Evolutionary conservation across 37 sponge, comb jelly and placozoan species (phyloP).

Genomic region (Mnemiopsis leidyi): DNA sequence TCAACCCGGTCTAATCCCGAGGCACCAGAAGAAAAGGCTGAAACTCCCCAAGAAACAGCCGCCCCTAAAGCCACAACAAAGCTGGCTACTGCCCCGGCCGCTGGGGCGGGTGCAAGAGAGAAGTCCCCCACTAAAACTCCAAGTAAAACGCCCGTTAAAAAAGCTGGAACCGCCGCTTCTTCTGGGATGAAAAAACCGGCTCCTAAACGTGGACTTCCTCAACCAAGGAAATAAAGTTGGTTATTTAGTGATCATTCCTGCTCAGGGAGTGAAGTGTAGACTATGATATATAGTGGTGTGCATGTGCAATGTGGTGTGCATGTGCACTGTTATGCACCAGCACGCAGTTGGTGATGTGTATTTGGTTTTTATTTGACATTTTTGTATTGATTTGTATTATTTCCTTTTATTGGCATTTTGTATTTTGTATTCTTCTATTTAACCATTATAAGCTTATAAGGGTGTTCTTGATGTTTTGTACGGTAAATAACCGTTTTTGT

Average conservation of each 20-base stretch:
- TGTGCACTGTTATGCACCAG: too few relatives aligned
- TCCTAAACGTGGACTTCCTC: neutral
- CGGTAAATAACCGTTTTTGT: neutral
- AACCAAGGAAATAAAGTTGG: neutral
- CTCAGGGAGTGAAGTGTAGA: too few relatives aligned
- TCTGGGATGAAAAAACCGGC: conserved; percentile 2
- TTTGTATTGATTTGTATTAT: neutral
- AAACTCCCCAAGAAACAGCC: neutral
- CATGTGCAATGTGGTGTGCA: too few relatives aligned
- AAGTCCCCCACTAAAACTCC: conserved; percentile 6
- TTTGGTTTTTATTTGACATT: neutral
- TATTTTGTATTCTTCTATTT: neutral
- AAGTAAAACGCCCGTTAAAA: neutral
- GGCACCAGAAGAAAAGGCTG: neutral
- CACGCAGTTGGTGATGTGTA: neutral
- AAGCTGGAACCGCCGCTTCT: neutral
- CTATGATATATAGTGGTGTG: too few relatives aligned
- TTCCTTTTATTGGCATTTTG: neutral
- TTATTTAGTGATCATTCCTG: too few relatives aligned
- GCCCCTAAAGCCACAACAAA: neutral
- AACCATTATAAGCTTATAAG: neutral
- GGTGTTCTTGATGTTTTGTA: neutral
- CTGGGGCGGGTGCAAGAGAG: neutral
- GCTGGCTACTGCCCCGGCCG: neutral
- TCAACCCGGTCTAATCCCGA: neutral